Conservation (phyloP, 1,140 invertebrate genomes). For the Hesperophylax magnus region DNA sequence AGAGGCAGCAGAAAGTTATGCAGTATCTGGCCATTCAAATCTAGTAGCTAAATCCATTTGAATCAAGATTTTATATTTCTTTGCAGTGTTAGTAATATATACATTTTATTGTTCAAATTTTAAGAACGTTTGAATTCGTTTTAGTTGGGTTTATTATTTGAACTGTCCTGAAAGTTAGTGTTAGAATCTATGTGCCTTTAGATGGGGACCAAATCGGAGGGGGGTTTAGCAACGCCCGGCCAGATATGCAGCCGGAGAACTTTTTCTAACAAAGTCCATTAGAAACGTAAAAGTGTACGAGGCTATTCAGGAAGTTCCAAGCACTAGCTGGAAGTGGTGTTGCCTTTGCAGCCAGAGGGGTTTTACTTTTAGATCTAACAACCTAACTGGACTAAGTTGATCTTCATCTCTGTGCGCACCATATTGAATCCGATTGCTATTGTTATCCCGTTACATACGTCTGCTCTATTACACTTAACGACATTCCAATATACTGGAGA, state of each 20-base stretch:
- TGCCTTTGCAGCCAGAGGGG: constrained; percentile 32
- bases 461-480: too few relatives aligned
- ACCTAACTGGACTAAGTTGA: background rate
- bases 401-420: background rate
- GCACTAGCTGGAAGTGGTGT: constrained; percentile 24
- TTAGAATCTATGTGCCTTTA: too few relatives aligned
- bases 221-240: background rate
- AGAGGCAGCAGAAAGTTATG: too few relatives aligned
- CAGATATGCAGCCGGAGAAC: constrained; percentile 1
- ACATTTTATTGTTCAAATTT: too few relatives aligned
- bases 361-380: constrained; percentile 4
- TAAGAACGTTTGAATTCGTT: too few relatives aligned
- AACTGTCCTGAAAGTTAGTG: too few relatives aligned
- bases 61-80: too few relatives aligned
- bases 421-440: background rate
- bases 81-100: too few relatives aligned
- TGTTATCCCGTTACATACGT: background rate
- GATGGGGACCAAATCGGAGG: background rate
- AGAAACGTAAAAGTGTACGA: constrained; percentile 49
- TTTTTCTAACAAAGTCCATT: constrained; percentile 51
- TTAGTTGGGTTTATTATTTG: too few relatives aligned
- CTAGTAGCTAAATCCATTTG: too few relatives aligned
- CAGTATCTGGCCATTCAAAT: too few relatives aligned
- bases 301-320: constrained; percentile 20
- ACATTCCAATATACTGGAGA: too few relatives aligned